A percentile compares a stretch with the other conserved stretches of the same genome.
Conservation (phyloP, 1,140 invertebrate species). For the honey bee (Apis mellifera) region DNA sequence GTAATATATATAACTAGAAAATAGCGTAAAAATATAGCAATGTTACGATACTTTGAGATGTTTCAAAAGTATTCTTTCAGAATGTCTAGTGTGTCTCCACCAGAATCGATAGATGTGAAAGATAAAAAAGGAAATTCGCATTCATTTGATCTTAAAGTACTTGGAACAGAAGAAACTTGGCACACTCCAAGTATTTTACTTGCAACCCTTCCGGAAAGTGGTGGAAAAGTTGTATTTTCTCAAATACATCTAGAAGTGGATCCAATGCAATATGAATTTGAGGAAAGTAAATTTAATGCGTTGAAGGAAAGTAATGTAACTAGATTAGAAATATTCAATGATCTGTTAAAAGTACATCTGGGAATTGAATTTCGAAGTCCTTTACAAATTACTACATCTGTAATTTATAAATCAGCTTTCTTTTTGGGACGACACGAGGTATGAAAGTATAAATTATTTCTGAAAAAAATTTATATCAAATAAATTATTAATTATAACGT, state of each 20-base stretch:
- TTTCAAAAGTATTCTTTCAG: conserved; percentile 29
- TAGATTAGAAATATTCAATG: conserved; percentile 89
- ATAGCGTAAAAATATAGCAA: neutral
- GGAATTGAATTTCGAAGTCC: conserved; percentile 84
- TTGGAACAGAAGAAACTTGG: conserved; percentile 92
- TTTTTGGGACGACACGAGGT: conserved; percentile 91
- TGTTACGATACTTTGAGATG: neutral
- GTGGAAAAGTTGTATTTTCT: conserved; percentile 90
- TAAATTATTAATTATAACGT: neutral
- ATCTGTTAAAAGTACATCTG: conserved; percentile 87
- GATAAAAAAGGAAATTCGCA: conserved; percentile 86
- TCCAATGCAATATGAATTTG: conserved; percentile 81
- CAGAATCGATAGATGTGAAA: conserved; percentile 82
- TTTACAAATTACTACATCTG: neutral
- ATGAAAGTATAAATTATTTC: conserved; percentile 19
- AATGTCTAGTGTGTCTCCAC: conserved; percentile 67
- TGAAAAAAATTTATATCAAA: neutral
- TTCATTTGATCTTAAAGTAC: conserved; percentile 87
- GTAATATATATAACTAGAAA: too few relatives aligned
- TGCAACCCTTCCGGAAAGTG: conserved; percentile 84
- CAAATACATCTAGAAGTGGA: conserved; percentile 85
- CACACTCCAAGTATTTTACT: conserved; percentile 90
- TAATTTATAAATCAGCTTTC: conserved; percentile 84
- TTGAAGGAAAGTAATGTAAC: conserved; percentile 85
- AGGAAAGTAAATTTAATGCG: conserved; percentile 84